Percentiles rank a stretch among this genome's conserved stretches.
phyloP scores from a whole-genome alignment of 2,888 invertebrate genomes.

The Dexiosoma caninum region DNA sequence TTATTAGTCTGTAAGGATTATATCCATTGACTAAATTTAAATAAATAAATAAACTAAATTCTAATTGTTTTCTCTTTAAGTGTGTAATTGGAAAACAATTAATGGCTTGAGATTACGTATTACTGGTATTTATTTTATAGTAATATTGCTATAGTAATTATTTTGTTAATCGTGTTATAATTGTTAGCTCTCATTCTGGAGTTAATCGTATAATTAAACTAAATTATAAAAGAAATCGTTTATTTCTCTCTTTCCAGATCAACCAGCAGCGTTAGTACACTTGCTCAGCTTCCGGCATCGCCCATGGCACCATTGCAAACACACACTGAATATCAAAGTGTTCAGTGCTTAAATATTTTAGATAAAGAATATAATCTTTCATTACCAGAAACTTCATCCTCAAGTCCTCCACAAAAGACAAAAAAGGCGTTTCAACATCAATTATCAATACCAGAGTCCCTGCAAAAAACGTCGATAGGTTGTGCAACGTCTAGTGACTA shows the following conservation, averaged over 20 bases:
- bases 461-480: constrained; percentile 60
- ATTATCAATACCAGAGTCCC: constrained; percentile 54
- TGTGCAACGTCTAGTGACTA: constrained; percentile 59
- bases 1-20: too few relatives aligned
- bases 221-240: too few relatives aligned
- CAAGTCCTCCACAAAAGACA: constrained; percentile 65
- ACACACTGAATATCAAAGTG: constrained; percentile 71
- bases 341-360: constrained; percentile 70
- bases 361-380: constrained; percentile 64
- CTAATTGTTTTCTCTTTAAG: too few relatives aligned
- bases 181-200: too few relatives aligned
- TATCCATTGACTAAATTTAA: too few relatives aligned
- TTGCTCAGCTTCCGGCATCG: constrained; percentile 71
- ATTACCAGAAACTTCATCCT: constrained; percentile 28
- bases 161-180: too few relatives aligned
- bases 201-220: too few relatives aligned
- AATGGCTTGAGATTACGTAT: too few relatives aligned
- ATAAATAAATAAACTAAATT: too few relatives aligned
- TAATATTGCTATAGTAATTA: too few relatives aligned
- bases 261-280: constrained; percentile 73
- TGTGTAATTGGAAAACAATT: too few relatives aligned
- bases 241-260: constrained; percentile 72
- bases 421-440: constrained; percentile 55
- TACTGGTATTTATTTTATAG: too few relatives aligned
- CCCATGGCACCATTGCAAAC: constrained; percentile 76